Conservation (phyloP, 2,797 vertebrate species). For the Amblyopsis hoosieri region DNA sequence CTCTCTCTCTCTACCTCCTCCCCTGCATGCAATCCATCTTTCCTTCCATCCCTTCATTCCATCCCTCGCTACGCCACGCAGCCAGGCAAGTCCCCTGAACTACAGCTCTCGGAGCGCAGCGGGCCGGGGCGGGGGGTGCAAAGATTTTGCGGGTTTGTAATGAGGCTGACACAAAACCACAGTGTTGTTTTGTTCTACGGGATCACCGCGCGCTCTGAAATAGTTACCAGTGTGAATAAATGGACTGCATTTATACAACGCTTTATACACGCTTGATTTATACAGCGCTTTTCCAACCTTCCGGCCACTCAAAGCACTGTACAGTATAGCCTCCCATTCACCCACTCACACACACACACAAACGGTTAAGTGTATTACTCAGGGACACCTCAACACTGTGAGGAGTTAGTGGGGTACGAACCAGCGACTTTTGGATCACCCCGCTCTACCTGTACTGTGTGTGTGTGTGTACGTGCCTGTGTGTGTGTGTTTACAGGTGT, state of each 20-base stretch:
- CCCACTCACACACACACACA: too few species aligned
- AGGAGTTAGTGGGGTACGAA: too few species aligned
- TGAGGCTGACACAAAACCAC: constrained; percentile 28
- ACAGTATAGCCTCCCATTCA: too few species aligned
- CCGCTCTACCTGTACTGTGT: not conserved
- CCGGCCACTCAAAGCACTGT: too few species aligned
- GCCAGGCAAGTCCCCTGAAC: constrained; percentile 1
- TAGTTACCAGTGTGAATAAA: too few species aligned
- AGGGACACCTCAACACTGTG: too few species aligned
- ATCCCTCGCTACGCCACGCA: constrained; percentile 29
- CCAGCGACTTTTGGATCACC: too few species aligned
- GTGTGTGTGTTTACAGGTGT: constrained; percentile 7
- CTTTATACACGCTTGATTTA: too few species aligned
- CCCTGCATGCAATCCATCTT: constrained; percentile 22
- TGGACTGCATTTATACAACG: too few species aligned
- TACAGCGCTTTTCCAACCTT: too few species aligned
- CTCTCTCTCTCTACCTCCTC: not conserved
- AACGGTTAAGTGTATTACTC: too few species aligned
- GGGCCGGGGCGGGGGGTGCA: constrained; percentile 3
- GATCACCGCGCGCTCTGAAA: constrained; percentile 32
- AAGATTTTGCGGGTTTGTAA: constrained; percentile 25
- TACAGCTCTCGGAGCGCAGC: not conserved
- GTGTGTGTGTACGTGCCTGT: not conserved
- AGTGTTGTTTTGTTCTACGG: constrained; percentile 16
- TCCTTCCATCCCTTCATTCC: constrained; percentile 40